Evolutionary conservation across 2,113 vertebrate genomes (phyloP).

Genomic region (Heterocephalus glaber): DNA sequence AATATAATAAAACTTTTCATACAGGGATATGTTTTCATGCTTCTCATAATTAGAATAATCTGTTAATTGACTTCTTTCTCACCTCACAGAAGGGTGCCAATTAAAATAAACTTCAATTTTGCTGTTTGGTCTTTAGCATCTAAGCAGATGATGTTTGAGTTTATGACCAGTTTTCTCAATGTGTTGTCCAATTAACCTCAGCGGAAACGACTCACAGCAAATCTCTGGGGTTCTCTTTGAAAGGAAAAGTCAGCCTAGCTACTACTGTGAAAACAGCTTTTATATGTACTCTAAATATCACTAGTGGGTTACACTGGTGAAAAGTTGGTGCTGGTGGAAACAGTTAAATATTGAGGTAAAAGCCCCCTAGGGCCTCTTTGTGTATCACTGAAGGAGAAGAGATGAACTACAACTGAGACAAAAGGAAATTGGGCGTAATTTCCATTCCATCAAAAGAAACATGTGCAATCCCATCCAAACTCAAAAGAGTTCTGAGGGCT

Average conservation of each 20-base stretch:
- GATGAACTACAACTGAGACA: conserved; percentile 4
- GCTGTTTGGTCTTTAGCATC: conserved; percentile 41
- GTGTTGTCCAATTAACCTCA: conserved; percentile 73
- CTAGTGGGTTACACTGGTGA: conserved; percentile 9
- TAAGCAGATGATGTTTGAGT: conserved; percentile 45
- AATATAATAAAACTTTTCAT: neutral
- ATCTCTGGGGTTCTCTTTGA: conserved; percentile 29
- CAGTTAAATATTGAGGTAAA: conserved; percentile 34
- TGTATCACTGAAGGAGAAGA: neutral
- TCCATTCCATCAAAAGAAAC: neutral
- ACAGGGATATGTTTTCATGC: neutral
- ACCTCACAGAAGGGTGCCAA: conserved; percentile 50
- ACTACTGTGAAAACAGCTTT: neutral
- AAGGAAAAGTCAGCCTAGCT: conserved; percentile 45
- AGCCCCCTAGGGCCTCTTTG: neutral
- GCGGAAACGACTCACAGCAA: conserved; percentile 46
- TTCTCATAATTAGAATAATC: conserved; percentile 65
- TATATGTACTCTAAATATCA: neutral
- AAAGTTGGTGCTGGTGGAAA: conserved; percentile 7
- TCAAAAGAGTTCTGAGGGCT: neutral
- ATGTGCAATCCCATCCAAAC: neutral
- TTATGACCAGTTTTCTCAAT: conserved; percentile 58
- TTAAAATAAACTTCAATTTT: conserved; percentile 66
- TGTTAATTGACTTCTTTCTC: conserved; percentile 47
- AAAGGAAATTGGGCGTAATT: neutral